Conservation (phyloP, 2,888 invertebrate species). For the Phortica okadai region DNA sequence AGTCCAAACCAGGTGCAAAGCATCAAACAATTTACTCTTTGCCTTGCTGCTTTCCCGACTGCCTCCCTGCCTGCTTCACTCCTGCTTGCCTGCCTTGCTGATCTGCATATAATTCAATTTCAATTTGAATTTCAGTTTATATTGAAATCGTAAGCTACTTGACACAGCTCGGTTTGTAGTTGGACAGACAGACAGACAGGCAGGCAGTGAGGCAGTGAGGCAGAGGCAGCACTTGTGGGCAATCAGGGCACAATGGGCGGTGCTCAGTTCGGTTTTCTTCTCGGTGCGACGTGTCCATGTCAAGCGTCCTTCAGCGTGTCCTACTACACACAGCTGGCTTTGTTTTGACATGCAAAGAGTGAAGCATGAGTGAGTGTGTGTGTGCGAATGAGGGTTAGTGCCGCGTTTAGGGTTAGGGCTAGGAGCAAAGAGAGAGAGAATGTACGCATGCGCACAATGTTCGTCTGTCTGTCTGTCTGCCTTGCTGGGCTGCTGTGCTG, state of each 20-base stretch:
- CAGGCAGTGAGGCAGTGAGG: too few species aligned
- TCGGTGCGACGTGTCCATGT: slow-evolving; percentile 28
- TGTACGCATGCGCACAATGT: slow-evolving; percentile 43
- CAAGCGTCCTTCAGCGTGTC: slow-evolving; percentile 46
- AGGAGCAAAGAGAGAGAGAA: slow-evolving; percentile 12
- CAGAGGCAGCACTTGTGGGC: slow-evolving; percentile 53
- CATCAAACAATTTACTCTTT: too few species aligned
- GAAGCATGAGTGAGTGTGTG: background rate
- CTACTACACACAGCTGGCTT: slow-evolving; percentile 51
- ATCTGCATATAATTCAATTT: slow-evolving; percentile 46
- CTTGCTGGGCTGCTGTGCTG: background rate
- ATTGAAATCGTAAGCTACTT: slow-evolving; percentile 56
- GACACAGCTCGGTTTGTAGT: slow-evolving; percentile 42
- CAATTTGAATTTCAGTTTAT: slow-evolving; percentile 17
- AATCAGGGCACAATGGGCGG: slow-evolving; percentile 45
- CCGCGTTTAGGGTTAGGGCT: too few species aligned
- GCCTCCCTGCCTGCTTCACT: too few species aligned
- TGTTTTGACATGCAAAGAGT: slow-evolving; percentile 62
- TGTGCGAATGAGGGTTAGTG: background rate
- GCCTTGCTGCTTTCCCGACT: too few species aligned
- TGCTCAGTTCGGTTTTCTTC: slow-evolving; percentile 25
- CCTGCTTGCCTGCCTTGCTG: background rate
- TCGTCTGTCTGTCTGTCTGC: too few species aligned
- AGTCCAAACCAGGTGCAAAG: too few species aligned
- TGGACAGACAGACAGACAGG: background rate